Evolutionary conservation across 2,113 vertebrate species (phyloP).

Genomic region (Etheostoma spectabile): DNA sequence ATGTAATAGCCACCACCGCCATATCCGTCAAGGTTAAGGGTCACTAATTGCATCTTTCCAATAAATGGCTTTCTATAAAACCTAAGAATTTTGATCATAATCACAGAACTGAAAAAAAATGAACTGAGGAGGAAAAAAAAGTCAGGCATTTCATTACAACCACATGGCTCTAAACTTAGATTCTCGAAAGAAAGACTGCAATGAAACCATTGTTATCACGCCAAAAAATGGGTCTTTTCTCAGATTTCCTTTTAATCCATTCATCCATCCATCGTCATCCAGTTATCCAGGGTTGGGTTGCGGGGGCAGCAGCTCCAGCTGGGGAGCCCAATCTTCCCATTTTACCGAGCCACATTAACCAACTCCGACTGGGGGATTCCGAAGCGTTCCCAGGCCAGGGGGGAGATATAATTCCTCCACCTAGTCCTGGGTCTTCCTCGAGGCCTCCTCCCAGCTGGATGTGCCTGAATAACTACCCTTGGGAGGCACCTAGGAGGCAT

Average conservation of each 20-base stretch:
- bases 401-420: too few relatives aligned
- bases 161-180: slow-evolving; percentile 41
- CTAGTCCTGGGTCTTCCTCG: too few relatives aligned
- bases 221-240: slow-evolving; percentile 24
- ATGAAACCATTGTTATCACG: slow-evolving; percentile 6
- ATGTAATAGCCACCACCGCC: background rate
- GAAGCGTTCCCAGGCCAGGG: too few relatives aligned
- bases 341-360: too few relatives aligned
- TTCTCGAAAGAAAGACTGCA: background rate
- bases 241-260: slow-evolving; percentile 31
- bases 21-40: slow-evolving; percentile 6
- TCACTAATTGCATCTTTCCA: slow-evolving; percentile 12
- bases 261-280: background rate
- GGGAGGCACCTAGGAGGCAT: too few relatives aligned
- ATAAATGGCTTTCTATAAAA: slow-evolving; percentile 1
- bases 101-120: slow-evolving; percentile 2
- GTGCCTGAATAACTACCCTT: too few relatives aligned
- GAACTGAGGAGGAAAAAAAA: slow-evolving; percentile 19
- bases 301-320: too few relatives aligned
- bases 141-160: slow-evolving; percentile 46
- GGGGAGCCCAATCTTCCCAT: too few relatives aligned
- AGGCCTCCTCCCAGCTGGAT: too few relatives aligned
- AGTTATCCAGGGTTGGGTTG: too few relatives aligned
- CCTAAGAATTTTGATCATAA: background rate
- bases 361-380: too few relatives aligned